Conservation (phyloP, 2,113 vertebrate genomes). For the Hippocampus abdominalis region DNA sequence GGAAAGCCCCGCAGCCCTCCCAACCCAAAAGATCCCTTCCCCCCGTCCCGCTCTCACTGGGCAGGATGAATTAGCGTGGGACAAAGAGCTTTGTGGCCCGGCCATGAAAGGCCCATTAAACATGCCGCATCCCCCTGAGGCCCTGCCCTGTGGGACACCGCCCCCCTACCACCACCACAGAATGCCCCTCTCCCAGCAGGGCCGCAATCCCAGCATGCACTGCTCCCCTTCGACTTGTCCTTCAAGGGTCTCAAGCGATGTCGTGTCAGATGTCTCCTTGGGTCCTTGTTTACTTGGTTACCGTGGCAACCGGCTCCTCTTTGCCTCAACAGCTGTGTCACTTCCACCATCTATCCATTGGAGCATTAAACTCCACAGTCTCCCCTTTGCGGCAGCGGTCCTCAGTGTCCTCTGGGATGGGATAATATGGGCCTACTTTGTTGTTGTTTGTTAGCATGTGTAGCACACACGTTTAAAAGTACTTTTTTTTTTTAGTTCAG, state of each 20-base stretch:
- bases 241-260: background rate
- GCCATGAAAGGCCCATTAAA: slow-evolving; percentile 85
- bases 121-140: slow-evolving; percentile 80
- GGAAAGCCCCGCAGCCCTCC: background rate
- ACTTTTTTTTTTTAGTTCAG: too few relatives aligned
- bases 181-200: slow-evolving; percentile 74
- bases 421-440: too few relatives aligned
- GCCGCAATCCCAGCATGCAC: slow-evolving; percentile 72
- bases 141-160: slow-evolving; percentile 70
- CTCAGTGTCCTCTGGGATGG: background rate
- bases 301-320: background rate
- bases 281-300: background rate
- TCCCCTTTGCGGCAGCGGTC: background rate
- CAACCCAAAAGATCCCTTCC: slow-evolving; percentile 45
- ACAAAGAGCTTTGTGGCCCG: slow-evolving; percentile 81
- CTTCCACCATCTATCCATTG: background rate
- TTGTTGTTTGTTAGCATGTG: too few relatives aligned
- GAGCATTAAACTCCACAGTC: background rate
- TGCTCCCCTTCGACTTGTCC: slow-evolving; percentile 55
- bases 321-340: background rate
- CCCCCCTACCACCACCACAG: slow-evolving; percentile 18
- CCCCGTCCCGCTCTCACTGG: slow-evolving; percentile 64
- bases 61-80: slow-evolving; percentile 77
- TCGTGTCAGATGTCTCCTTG: background rate
- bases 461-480: too few relatives aligned